Percentiles rank a stretch among this genome's conserved stretches.
Conservation (phyloP, 2,113 vertebrate species). For the Muscicapa adusta region DNA sequence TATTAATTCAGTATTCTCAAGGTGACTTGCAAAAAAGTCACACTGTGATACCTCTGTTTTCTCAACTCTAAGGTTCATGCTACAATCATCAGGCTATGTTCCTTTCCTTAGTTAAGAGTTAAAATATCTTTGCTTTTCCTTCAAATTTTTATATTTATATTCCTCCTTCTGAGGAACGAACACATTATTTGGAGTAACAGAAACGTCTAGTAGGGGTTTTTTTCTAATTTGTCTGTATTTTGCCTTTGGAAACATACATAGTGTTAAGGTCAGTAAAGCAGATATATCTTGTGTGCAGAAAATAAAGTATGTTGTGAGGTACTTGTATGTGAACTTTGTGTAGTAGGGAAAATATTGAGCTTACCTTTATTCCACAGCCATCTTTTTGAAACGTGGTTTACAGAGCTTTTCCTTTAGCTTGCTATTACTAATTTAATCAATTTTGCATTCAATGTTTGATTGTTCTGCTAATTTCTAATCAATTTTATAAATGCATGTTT, state of each 20-base stretch:
- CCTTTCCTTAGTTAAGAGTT: not conserved
- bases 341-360: not conserved
- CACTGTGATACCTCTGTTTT: not conserved
- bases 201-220: not conserved
- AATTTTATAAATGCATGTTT: not conserved
- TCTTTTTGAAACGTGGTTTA: not conserved
- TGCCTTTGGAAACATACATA: not conserved
- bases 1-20: not conserved
- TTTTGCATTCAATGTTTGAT: not conserved
- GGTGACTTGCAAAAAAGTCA: not conserved
- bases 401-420: not conserved
- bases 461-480: not conserved
- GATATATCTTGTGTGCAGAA: not conserved
- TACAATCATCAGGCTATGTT: not conserved
- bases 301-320: slow-evolving; percentile 43
- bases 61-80: not conserved
- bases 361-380: not conserved
- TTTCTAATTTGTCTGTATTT: not conserved
- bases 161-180: not conserved
- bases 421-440: not conserved
- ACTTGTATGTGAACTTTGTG: not conserved
- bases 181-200: not conserved
- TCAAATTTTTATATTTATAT: slow-evolving; percentile 3
- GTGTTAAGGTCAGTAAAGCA: slow-evolving; percentile 3
- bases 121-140: not conserved